Percentiles rank a stretch among this genome's conserved stretches.
phyloP scores from a whole-genome alignment of 2,113 vertebrate genomes.

The Pedetes capensis region DNA sequence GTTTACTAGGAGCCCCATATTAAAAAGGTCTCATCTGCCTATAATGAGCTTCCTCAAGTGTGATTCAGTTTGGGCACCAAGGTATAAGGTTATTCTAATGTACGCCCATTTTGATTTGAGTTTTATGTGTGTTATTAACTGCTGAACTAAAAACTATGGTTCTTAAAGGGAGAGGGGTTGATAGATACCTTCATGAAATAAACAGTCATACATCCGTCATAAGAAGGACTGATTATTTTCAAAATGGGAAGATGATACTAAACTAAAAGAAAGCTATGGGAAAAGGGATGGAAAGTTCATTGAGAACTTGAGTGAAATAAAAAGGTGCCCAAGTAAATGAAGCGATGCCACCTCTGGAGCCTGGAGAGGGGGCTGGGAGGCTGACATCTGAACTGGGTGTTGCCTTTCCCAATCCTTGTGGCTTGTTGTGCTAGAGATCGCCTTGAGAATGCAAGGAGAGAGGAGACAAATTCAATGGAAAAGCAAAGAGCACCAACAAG shows the following conservation, averaged over 20 bases:
- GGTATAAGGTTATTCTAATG: neutral
- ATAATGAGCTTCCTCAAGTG: neutral
- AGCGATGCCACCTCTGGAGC: neutral
- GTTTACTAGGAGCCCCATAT: neutral
- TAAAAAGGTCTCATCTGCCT: neutral
- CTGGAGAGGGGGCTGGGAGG: neutral
- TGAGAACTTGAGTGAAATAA: too few relatives aligned
- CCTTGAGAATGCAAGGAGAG: neutral
- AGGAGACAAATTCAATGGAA: too few relatives aligned
- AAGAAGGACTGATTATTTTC: neutral
- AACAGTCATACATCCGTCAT: neutral
- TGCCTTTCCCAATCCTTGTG: neutral
- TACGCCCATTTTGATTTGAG: slow-evolving; percentile 4
- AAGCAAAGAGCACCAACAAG: too few relatives aligned
- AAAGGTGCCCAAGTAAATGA: too few relatives aligned
- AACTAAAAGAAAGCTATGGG: neutral
- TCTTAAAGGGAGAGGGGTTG: neutral
- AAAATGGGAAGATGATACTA: neutral
- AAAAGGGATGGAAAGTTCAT: neutral
- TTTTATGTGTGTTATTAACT: neutral
- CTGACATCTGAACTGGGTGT: too few relatives aligned
- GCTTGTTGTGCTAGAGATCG: neutral
- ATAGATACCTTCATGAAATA: neutral
- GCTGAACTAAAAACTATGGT: neutral
- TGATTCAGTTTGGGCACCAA: neutral